Evolutionary conservation across 2,797 vertebrate species (phyloP), one percentile per base, ranked within the genome.

Genomic region (Acomys russatus): DNA sequence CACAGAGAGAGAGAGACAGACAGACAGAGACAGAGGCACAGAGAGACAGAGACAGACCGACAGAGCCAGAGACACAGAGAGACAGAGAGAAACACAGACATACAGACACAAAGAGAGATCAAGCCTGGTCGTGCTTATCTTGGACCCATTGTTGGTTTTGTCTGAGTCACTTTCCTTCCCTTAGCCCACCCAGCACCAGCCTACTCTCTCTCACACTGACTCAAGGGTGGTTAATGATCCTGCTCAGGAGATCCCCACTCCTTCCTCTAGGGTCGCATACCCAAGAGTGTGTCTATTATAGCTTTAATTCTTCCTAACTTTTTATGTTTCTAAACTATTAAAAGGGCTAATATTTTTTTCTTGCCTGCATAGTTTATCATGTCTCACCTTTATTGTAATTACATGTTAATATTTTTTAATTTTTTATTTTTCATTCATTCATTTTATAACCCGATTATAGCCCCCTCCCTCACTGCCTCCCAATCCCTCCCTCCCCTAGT

Each of bases 321-420:
- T 66, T 77, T 90, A 23, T 89, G 73, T 59, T 88, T 71, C 54
- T 56, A 59, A 79, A 80, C 54, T 87, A 74, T 80, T 17, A 87
- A 54, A 44, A 68, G 88, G 68, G 22, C 30, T 2, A 25, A 3
- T 94, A 85, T 56, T 38, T 79, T 79, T 10, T 83, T 93, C 64
- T 90, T 96, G 85, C 68, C 88, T 74, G 56, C 5, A 70, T 68
- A 73, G 79, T 30, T 92, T 88, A 88, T 78, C 35, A 35, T 11
- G n/a, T 33, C 0, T n/a, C 33, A 35, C 70, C 15, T 93, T 94
- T 88, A 88, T 93, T 89, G 51, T 23, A 44, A 12, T 80, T 77
- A 59, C 15, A 66, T 71, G 35, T 78, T 33, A 96, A 73, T 74
- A 85, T 95, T 85, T 80, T 44, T 44, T 44, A 44, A 44, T 44